Evolutionary conservation across 1,140 invertebrate genomes (phyloP), one percentile per base, ranked within the genome.

Genomic region (Heterodera schachtii): DNA sequence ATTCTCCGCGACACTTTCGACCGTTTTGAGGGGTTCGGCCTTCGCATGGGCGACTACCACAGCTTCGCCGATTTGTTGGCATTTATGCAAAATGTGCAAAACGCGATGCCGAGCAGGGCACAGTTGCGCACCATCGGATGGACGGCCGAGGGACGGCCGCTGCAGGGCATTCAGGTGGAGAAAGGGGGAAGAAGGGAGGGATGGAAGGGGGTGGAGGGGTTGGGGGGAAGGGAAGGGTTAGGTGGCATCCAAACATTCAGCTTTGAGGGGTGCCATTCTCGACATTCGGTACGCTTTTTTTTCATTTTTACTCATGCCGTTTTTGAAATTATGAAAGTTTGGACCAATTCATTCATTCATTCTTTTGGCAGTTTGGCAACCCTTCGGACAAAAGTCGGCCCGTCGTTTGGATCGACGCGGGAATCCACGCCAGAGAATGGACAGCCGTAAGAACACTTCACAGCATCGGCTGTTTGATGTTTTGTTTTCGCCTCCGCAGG

Each of bases 381-480:
- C 83, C 84, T 5, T n/a, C 6, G 4, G 76, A 87, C 46, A 75
- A 21, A 66, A 43, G 60, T 19, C 82, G 89, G 13, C 82, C 84
- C 74, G 82, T 90, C 41, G 82, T 89, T 77, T 89, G 89, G 88
- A 88, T 89, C 31, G 88, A 89, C 80, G 85, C 84, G 21, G 84
- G 83, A 46, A 84, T 87, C 49, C 86, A 87, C 64, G 73, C 85
- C 31, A 44, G 84, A 16, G 83, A 85, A 21, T 84, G 76, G 83
- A 85, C 81, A 66, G 82, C 76, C 44, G 71, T 60, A 60, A 60
- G 57, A 60, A 60, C 16, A 60, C 16, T 60, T 60, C 19, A 60
- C 4, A 16, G 57, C 11, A 43, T 41, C n/a, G 31, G 73, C 2
- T 16, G 16, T 16, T 11, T 19, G 6, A 44, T 76, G 69, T 69